Base-by-base conservation (phyloP, 2,113 vertebrate species). In the Chinchilla lanigera region DNA sequence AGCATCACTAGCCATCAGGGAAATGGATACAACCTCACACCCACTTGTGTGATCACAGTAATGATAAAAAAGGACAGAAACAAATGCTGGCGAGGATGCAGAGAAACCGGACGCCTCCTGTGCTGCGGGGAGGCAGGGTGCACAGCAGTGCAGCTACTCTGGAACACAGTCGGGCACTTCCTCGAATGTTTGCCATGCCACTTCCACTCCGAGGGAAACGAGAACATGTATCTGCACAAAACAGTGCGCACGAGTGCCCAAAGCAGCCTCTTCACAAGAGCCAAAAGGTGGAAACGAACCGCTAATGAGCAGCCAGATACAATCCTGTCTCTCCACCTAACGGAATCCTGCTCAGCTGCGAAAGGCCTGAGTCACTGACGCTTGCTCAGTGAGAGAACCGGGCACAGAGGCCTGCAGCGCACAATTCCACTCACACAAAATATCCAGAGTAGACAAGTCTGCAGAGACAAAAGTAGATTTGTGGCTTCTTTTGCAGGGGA, bases 251-350 rank as follows among this genome's bases (percentile, higher is more conserved):
- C 0, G 2, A n/a, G 22, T 1, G 1, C 13, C 81, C 54, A 50
- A 0, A 0, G 58, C 12, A 63, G n/a, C 24, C 38, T 33, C 5
- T 7, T n/a, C n/a, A 44, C 56, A 38, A 13, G 1, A 77, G 54
- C 50, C 38, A n/a, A 14, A 56, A 16, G 47, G 47, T 13, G 16
- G 8, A 50, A 44, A 80, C 5, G 19, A 41, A 28, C 56, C 19
- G 13, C 71, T 20, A 2, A 54, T 4, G 28, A 50, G 5, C 0
- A 26, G 50, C 26, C 7, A 33, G n/a, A 83, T 44, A 11, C 12
- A 61, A 61, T 0, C 3, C 0, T 14, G 4, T 10, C 0, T 5
- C 1, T 24, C 47, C 5, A 10, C 0, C 1, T 20, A 3, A 3
- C 1, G 20, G 80, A 61, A 0, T 2, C 3, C 3, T 20, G 10